Evolutionary conservation across 2,113 vertebrate species (phyloP).

Genomic region (Catharus minimus): DNA sequence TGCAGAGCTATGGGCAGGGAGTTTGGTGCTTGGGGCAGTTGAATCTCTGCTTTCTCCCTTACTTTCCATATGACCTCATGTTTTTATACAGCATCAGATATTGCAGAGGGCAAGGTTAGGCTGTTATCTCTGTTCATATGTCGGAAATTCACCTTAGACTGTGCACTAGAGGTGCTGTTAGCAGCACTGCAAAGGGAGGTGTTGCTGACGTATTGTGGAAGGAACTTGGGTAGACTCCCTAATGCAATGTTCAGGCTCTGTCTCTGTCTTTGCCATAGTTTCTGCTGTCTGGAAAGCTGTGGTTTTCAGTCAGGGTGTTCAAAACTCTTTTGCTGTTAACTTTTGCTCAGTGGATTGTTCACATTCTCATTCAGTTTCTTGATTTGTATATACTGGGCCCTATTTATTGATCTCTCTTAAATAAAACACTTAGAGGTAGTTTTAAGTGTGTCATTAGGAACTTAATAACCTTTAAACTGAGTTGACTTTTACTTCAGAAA

Average conservation of each 20-base stretch:
- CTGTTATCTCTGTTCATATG: rapidly evolving
- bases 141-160: neutral
- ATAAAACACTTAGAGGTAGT: neutral
- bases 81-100: neutral
- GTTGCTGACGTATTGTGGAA: rapidly evolving
- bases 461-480: neutral
- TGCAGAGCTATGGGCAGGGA: neutral
- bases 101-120: neutral
- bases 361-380: neutral
- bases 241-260: neutral
- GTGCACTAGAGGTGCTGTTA: neutral
- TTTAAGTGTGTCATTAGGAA: neutral
- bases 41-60: neutral
- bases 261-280: neutral
- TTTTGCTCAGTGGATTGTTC: neutral
- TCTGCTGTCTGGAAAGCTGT: neutral
- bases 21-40: neutral
- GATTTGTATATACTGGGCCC: neutral
- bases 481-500: neutral
- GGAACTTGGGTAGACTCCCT: neutral
- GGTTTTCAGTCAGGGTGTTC: neutral
- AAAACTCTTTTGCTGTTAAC: neutral
- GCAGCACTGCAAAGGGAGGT: neutral
- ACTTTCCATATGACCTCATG: neutral
- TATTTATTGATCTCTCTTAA: neutral